phyloP scores from a whole-genome alignment of 2,113 vertebrate species.

The Notarius lentiginosus region DNA sequence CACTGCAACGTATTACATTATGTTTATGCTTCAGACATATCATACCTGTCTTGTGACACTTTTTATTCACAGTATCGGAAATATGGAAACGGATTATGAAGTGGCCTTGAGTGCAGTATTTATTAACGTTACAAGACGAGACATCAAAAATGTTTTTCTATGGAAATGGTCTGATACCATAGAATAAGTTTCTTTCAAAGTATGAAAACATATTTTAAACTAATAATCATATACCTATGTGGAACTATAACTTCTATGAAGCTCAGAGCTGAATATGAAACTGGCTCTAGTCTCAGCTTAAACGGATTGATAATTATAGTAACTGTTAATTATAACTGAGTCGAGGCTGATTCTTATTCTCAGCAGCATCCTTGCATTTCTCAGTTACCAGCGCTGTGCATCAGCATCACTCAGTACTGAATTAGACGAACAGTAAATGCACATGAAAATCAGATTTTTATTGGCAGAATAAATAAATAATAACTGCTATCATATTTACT shows the following conservation, averaged over 20 bases:
- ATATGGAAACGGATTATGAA: neutral
- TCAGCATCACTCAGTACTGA: neutral
- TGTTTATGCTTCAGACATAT: slow-evolving; percentile 10
- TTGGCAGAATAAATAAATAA: slow-evolving; percentile 2
- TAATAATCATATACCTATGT: neutral
- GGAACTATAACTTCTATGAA: neutral
- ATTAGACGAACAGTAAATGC: neutral
- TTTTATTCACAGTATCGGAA: neutral
- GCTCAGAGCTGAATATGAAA: slow-evolving; percentile 4
- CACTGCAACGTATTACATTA: neutral
- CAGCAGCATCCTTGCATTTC: slow-evolving; percentile 4
- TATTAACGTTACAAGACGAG: neutral
- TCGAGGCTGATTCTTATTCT: slow-evolving; percentile 31
- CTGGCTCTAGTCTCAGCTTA: neutral
- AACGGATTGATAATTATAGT: slow-evolving; percentile 30
- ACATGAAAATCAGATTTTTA: neutral
- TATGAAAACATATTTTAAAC: neutral
- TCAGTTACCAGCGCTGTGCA: neutral
- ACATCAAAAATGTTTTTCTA: neutral
- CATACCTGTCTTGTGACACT: neutral
- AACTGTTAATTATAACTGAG: slow-evolving; percentile 32
- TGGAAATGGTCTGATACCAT: neutral
- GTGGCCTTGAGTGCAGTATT: neutral
- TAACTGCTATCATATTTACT: slow-evolving; percentile 5
- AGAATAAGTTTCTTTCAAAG: neutral